Conservation (phyloP, 2,797 vertebrate species). For the Falco novaeseelandiae region DNA sequence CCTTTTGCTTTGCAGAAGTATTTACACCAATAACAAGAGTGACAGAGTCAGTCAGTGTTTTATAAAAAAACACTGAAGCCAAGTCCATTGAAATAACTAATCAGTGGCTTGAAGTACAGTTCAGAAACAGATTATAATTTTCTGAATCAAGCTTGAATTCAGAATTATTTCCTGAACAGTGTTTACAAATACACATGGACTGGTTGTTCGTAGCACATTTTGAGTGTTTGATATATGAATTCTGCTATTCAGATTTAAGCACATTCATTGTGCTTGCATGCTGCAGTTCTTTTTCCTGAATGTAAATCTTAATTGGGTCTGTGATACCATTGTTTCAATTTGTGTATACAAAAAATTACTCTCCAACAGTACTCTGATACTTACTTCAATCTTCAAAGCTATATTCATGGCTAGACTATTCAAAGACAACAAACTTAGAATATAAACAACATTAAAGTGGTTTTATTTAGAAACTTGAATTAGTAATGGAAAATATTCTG, state of each 20-base stretch:
- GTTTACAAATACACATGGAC: neutral
- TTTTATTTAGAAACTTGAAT: conserved; percentile 51
- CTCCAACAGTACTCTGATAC: neutral
- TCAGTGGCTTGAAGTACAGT: neutral
- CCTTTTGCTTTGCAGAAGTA: neutral
- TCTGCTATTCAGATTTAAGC: neutral
- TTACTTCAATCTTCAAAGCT: neutral
- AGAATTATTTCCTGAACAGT: neutral
- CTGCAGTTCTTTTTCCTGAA: neutral
- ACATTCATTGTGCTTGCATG: neutral
- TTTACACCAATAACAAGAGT: neutral
- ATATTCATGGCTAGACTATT: conserved; percentile 1
- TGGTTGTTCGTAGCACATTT: neutral
- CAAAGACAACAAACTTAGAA: neutral
- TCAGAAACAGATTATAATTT: neutral
- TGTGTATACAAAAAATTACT: neutral
- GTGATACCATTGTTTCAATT: neutral
- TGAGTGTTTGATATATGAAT: neutral
- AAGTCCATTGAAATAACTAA: neutral
- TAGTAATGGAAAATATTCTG: conserved; percentile 40
- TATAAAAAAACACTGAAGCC: neutral
- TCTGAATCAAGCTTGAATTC: neutral
- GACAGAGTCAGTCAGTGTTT: neutral
- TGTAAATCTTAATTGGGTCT: neutral
- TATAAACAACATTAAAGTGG: neutral